Percentiles rank a stretch among this genome's conserved stretches.
phyloP scores from a whole-genome alignment of 2,888 invertebrate genomes.

The Drosophila subquinaria region DNA sequence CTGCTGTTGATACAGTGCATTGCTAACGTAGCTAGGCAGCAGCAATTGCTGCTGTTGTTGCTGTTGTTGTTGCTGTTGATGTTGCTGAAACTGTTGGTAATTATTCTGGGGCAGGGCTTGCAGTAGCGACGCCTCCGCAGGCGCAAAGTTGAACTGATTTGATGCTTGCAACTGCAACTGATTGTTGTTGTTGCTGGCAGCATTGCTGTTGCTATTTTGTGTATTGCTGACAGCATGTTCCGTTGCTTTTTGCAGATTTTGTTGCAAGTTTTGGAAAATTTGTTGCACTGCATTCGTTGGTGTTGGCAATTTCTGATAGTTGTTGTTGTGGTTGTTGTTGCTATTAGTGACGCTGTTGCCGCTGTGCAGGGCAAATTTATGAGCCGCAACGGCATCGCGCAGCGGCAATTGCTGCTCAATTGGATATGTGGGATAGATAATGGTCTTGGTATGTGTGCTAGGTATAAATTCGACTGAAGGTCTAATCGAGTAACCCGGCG shows the following conservation, averaged over 20 bases:
- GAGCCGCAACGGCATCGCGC: slow-evolving; percentile 86
- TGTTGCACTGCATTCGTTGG: slow-evolving; percentile 78
- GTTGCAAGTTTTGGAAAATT: slow-evolving; percentile 81
- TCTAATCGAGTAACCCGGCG: slow-evolving; percentile 83
- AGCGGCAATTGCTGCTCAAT: slow-evolving; percentile 87
- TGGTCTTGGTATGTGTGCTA: slow-evolving; percentile 77
- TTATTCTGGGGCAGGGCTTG: slow-evolving; percentile 78
- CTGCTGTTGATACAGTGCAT: slow-evolving; percentile 74
- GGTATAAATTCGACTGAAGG: slow-evolving; percentile 85
- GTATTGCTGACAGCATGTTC: slow-evolving; percentile 60
- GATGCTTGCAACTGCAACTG: slow-evolving; percentile 82
- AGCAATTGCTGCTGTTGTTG: slow-evolving; percentile 67
- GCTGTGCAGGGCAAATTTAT: slow-evolving; percentile 81
- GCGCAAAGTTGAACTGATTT: slow-evolving; percentile 82
- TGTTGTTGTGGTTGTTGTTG: slow-evolving; percentile 51
- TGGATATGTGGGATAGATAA: slow-evolving; percentile 82
- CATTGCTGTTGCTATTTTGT: slow-evolving; percentile 56
- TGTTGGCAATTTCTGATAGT: slow-evolving; percentile 60
- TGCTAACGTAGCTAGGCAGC: slow-evolving; percentile 72
- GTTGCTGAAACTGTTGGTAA: slow-evolving; percentile 77
- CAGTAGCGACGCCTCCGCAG: slow-evolving; percentile 77
- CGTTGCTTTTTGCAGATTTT: slow-evolving; percentile 72
- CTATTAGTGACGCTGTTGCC: slow-evolving; percentile 31
- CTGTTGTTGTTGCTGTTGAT: slow-evolving; percentile 76
- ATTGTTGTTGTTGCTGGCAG: slow-evolving; percentile 54